Percentiles rank a stretch among this genome's conserved stretches.
phyloP scores from a whole-genome alignment of 2,797 vertebrate genomes.

The Eurystomus glaucurus region DNA sequence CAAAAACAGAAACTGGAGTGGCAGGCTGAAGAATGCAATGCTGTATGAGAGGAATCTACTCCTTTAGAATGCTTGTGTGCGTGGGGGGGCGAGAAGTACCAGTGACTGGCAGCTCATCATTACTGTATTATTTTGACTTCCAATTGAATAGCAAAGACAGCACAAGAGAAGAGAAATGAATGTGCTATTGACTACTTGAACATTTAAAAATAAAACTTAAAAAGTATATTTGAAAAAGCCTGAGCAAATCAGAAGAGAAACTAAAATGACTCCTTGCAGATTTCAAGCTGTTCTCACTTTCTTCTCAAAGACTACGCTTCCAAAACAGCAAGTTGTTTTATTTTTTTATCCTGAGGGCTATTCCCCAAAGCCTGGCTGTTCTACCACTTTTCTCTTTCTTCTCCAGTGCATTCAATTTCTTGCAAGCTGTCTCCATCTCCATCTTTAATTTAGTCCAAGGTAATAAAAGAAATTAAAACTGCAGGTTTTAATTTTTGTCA shows the following conservation, averaged over 20 bases:
- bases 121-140: conserved; percentile 31
- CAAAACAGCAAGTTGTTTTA: conserved; percentile 22
- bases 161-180: conserved; percentile 31
- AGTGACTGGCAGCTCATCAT: conserved; percentile 15
- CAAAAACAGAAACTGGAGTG: neutral
- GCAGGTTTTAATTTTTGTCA: neutral
- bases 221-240: neutral
- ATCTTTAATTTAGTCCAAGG: conserved; percentile 36
- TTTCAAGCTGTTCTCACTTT: conserved; percentile 29
- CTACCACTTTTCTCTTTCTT: conserved; percentile 33
- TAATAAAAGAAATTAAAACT: conserved; percentile 47
- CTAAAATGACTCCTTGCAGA: neutral
- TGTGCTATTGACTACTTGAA: neutral
- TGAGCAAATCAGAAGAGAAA: neutral
- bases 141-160: neutral
- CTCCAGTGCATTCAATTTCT: conserved; percentile 46
- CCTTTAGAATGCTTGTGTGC: neutral
- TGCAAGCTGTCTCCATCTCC: conserved; percentile 21
- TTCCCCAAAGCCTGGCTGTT: conserved; percentile 19
- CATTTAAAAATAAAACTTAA: conserved; percentile 44
- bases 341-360: conserved; percentile 9
- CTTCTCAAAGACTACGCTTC: conserved; percentile 6
- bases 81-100: neutral
- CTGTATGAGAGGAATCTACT: neutral
- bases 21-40: neutral